Conservation (phyloP, 2,797 vertebrate species). For the Spheniscus humboldti region DNA sequence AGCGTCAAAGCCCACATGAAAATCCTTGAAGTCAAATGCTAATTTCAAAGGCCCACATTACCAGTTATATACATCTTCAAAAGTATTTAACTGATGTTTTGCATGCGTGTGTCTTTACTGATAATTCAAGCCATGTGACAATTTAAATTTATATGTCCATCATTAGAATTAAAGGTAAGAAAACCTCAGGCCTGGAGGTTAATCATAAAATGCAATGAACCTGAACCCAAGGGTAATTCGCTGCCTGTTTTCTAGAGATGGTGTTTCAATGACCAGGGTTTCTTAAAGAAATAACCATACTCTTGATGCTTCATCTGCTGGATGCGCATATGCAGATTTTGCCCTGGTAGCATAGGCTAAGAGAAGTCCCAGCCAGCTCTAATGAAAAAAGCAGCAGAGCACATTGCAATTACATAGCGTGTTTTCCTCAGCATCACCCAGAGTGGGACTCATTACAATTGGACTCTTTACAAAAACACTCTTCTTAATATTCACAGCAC, state of each 20-base stretch:
- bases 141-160: not conserved
- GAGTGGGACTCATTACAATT: not conserved
- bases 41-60: not conserved
- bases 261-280: not conserved
- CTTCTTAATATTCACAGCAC: not conserved
- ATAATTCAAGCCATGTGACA: not conserved
- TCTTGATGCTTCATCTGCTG: not conserved
- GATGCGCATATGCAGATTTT: not conserved
- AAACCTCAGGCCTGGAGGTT: not conserved
- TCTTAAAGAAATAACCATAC: not conserved
- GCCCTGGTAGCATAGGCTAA: not conserved
- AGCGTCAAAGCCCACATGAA: not conserved
- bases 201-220: not conserved
- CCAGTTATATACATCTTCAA: not conserved
- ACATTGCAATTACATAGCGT: not conserved
- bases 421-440: not conserved
- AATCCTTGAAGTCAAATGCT: not conserved
- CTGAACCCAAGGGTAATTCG: not conserved
- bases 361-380: not conserved
- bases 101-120: not conserved
- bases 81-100: not conserved
- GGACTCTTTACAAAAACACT: not conserved
- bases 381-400: not conserved
- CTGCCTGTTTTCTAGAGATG: not conserved
- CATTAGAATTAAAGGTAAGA: not conserved